Evolutionary conservation across 1,140 invertebrate species (phyloP).

Genomic region (Euglossa dilemma): DNA sequence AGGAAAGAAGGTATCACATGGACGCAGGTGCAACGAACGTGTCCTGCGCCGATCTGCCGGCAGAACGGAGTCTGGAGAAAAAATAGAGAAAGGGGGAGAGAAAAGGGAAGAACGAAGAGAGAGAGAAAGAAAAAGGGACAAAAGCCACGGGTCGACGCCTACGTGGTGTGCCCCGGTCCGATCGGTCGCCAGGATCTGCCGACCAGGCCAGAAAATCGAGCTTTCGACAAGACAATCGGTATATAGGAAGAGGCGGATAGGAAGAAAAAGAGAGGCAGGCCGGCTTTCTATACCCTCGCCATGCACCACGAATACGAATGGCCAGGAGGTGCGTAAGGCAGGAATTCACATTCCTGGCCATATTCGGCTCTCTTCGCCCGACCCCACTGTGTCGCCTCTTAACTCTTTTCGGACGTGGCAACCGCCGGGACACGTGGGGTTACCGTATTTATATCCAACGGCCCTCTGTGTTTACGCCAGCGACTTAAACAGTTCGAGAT

Average conservation of each 20-base stretch:
- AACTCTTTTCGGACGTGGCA: constrained; percentile 65
- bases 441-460: constrained; percentile 59
- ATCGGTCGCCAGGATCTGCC: constrained; percentile 34
- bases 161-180: constrained; percentile 21
- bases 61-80: constrained; percentile 28
- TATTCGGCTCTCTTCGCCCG: constrained; percentile 74
- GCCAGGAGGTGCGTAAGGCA: constrained; percentile 66
- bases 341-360: constrained; percentile 79
- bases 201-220: constrained; percentile 51
- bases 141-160: constrained; percentile 44
- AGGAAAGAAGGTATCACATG: constrained; percentile 49
- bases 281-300: constrained; percentile 30
- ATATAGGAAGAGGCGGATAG: not conserved
- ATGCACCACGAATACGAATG: constrained; percentile 71
- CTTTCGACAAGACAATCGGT: constrained; percentile 67
- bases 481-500: constrained; percentile 43
- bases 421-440: constrained; percentile 49
- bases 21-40: constrained; percentile 55
- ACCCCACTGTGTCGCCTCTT: constrained; percentile 68
- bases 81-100: not conserved
- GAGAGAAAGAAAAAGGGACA: too few species aligned
- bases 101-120: too few species aligned
- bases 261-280: constrained; percentile 22
- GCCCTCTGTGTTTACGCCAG: constrained; percentile 34
- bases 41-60: constrained; percentile 11